These are phyloP conservation scores for Desmodus rotundus DNA, from an alignment of 2,113 vertebrate genomes.

Conservation along the genomic window DNA sequence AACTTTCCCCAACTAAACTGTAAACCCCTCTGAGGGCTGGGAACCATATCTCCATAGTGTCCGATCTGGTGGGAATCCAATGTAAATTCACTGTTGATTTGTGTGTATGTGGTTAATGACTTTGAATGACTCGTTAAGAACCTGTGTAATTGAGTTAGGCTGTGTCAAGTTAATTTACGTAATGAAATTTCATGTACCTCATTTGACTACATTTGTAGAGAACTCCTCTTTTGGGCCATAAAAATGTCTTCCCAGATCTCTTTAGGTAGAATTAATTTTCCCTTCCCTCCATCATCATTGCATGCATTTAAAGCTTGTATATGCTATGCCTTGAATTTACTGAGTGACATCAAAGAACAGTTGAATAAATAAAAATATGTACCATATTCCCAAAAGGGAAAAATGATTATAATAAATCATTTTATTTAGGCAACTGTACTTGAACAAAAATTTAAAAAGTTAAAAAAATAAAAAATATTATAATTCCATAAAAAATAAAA, in stretches of 20 bases:
- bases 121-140: neutral
- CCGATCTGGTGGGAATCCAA: neutral
- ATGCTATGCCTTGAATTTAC: neutral
- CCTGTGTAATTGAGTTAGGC: neutral
- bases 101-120: neutral
- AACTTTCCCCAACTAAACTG: neutral
- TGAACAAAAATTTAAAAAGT: too few relatives aligned
- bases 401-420: neutral
- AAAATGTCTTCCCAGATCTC: neutral
- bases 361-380: neutral
- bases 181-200: neutral
- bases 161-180: neutral
- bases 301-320: neutral
- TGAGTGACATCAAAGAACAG: neutral
- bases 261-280: constrained; percentile 10
- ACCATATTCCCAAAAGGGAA: constrained; percentile 10
- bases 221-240: neutral
- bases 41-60: neutral
- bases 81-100: neutral
- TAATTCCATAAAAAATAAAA: too few relatives aligned
- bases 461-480: too few relatives aligned
- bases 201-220: neutral
- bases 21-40: neutral
- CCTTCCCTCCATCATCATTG: neutral
- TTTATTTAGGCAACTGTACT: too few relatives aligned